Conservation (phyloP, 1,140 invertebrate genomes). For the Drosophila leontia region DNA sequence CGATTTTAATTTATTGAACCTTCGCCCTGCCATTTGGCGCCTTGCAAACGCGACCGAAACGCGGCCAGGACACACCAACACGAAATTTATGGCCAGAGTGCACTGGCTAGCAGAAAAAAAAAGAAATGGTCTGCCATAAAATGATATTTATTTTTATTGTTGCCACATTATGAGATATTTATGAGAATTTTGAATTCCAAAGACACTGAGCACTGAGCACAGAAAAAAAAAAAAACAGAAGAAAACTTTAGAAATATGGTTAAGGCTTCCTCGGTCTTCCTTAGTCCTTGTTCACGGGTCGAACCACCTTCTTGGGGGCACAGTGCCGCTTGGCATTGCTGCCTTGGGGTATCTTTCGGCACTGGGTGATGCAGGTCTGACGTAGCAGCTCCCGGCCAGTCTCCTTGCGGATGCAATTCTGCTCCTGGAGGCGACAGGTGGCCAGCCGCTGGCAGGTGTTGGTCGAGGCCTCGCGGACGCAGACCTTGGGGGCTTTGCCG, state of each 20-base stretch:
- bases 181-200: slow-evolving; percentile 69
- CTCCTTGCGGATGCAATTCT: slow-evolving; percentile 47
- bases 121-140: slow-evolving; percentile 73
- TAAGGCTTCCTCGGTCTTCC: too few relatives aligned
- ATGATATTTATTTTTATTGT: slow-evolving; percentile 82
- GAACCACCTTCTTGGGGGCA: neutral
- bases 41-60: slow-evolving; percentile 8
- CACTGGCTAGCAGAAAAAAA: slow-evolving; percentile 22
- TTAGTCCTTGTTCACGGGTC: slow-evolving; percentile 1
- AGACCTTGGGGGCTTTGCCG: slow-evolving; percentile 14
- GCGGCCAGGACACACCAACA: neutral
- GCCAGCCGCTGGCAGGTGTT: slow-evolving; percentile 50
- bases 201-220: slow-evolving; percentile 25
- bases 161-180: slow-evolving; percentile 79
- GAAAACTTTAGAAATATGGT: neutral
- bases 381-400: slow-evolving; percentile 13
- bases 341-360: slow-evolving; percentile 24
- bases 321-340: slow-evolving; percentile 33
- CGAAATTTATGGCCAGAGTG: slow-evolving; percentile 67
- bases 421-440: slow-evolving; percentile 44
- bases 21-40: slow-evolving; percentile 58
- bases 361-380: slow-evolving; percentile 11
- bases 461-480: slow-evolving; percentile 30
- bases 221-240: neutral
- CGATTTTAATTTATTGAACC: slow-evolving; percentile 82